phyloP scores from a whole-genome alignment of 1,140 invertebrate genomes.

The Paraescarpia echinospica region DNA sequence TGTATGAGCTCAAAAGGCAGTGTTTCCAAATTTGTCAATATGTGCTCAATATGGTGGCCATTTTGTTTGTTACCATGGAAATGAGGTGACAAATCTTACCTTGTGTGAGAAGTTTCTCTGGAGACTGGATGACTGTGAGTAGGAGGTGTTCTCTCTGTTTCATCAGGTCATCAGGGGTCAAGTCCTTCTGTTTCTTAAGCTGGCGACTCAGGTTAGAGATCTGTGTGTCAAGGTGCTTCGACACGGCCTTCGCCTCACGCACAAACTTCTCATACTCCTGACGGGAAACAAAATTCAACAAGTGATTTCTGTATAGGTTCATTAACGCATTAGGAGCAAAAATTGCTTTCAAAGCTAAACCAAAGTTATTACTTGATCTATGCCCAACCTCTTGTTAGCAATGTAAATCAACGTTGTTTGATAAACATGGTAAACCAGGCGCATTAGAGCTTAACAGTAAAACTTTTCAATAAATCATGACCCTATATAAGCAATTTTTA shows the following conservation, averaged over 20 bases:
- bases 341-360: neutral
- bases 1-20: too few relatives aligned
- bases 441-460: too few relatives aligned
- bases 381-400: too few relatives aligned
- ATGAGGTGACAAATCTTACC: neutral
- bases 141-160: conserved; percentile 44
- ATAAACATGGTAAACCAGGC: too few relatives aligned
- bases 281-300: neutral
- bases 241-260: conserved; percentile 42
- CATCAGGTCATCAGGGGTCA: conserved; percentile 47
- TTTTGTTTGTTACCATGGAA: too few relatives aligned
- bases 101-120: conserved; percentile 27
- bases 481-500: too few relatives aligned
- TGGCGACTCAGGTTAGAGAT: conserved; percentile 39
- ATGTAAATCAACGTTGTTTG: too few relatives aligned
- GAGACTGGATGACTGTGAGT: conserved; percentile 43
- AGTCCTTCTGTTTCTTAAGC: conserved; percentile 36
- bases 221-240: conserved; percentile 46
- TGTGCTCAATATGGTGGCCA: too few relatives aligned
- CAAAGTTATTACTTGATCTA: too few relatives aligned
- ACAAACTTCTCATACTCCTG: conserved; percentile 53
- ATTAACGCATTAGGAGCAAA: neutral
- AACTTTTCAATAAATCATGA: too few relatives aligned
- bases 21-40: too few relatives aligned
- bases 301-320: neutral